Percentiles rank a stretch among this genome's conserved stretches.
Evolutionary conservation across 1,140 invertebrate genomes (phyloP).

Genomic region (Diprion similis): DNA sequence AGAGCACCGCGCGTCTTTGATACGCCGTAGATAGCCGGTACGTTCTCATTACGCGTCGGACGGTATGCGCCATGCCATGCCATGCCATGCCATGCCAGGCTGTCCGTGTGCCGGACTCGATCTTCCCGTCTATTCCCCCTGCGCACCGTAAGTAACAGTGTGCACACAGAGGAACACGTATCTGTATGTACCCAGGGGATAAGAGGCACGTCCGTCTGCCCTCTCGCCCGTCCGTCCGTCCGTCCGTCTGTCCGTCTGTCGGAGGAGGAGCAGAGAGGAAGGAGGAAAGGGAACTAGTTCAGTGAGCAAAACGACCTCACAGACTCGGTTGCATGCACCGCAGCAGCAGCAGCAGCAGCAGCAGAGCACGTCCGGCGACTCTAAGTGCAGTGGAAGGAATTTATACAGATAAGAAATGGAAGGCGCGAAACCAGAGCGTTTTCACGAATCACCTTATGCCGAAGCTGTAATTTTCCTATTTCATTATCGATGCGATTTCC

Average conservation of each 20-base stretch:
- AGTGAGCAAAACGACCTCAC: constrained; percentile 50
- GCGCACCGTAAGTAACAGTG: not conserved
- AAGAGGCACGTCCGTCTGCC: constrained; percentile 4
- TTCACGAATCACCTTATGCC: too few species aligned
- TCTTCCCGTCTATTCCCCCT: not conserved
- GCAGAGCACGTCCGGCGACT: too few species aligned
- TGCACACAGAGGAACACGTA: not conserved
- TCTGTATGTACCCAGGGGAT: constrained; percentile 4
- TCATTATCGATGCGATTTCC: too few species aligned
- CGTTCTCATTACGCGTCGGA: constrained; percentile 62
- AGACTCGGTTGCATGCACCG: constrained; percentile 43
- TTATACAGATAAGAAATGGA: too few species aligned
- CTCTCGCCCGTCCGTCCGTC: not conserved
- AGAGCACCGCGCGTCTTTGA: constrained; percentile 1
- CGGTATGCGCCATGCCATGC: constrained; percentile 50
- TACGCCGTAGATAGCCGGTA: constrained; percentile 41
- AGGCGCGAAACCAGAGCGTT: too few species aligned
- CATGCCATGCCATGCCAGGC: constrained; percentile 11
- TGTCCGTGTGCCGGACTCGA: not conserved
- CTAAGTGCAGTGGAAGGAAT: too few species aligned
- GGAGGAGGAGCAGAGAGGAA: constrained; percentile 34
- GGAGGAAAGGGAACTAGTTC: constrained; percentile 49
- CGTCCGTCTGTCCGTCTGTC: not conserved
- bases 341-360: not conserved
- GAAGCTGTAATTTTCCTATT: too few species aligned